Base-by-base conservation (phyloP, 2,113 vertebrate species). In the Hippotragus niger region DNA sequence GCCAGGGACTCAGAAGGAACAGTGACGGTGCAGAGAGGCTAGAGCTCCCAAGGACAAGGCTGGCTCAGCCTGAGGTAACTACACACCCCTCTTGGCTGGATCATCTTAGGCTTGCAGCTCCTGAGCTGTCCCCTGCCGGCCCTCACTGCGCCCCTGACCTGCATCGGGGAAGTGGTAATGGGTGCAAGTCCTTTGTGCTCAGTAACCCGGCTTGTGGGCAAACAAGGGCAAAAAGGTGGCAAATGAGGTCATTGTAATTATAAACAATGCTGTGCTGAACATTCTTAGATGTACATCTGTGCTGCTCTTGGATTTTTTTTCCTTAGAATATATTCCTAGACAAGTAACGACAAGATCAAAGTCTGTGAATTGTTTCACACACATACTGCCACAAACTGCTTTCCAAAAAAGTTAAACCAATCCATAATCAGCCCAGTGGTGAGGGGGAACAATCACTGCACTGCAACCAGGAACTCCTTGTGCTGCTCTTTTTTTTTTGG, bases 401-500 rank as follows among this genome's bases (percentile, higher is more conserved):
- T 52, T 43, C 33, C 15, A 83, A 29, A 62, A 62, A 81, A 53
- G n/a, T 9, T 16, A 87, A 60, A 17, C 9, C 15, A 33, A 27
- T 4, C n/a, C 53, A 45, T 4, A 12, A 3, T 14, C 13, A 3
- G 31, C n/a, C 57, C 19, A 31, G 23, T 0, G 19, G 16, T 2
- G 7, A 50, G 9, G 43, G 45, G 55, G 6, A 71, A 27, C 0
- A 6, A 31, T 17, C 71, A 11, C 25, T 7, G 13, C 23, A 16
- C 1, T 29, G 50, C 10, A 33, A 7, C 25, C 4, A 16, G 55
- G 27, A 31, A 29, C 27, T 33, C 23, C 3, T 0, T 0, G 0
- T 25, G 17, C 0, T 74, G 88, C 84, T 74, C 87, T 92, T 58
- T 0, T n/a, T 14, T 81, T 80, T 83, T 36, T 36, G 52, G 33